Evolutionary conservation across 2,888 invertebrate genomes (phyloP).

Genomic region (Agonopterix arenella): DNA sequence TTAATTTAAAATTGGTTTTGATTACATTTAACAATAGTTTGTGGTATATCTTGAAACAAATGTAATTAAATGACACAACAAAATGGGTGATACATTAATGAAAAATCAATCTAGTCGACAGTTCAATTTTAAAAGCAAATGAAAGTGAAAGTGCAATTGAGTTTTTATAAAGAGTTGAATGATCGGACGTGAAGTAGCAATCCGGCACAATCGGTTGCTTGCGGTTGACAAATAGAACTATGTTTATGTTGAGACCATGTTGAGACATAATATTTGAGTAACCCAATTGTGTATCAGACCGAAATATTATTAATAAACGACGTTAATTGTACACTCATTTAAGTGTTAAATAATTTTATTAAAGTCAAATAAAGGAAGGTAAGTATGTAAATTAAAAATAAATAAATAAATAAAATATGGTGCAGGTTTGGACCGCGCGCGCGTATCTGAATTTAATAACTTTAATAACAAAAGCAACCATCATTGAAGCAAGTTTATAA

Average conservation of each 20-base stretch:
- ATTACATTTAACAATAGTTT: too few species aligned
- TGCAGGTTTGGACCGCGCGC: too few species aligned
- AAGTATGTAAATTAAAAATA: too few species aligned
- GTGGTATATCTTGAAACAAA: too few species aligned
- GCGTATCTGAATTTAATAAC: constrained; percentile 7
- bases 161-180: constrained; percentile 41
- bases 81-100: too few species aligned
- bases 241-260: constrained; percentile 32
- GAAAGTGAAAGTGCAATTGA: constrained; percentile 56
- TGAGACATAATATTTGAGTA: constrained; percentile 23
- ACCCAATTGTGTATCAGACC: constrained; percentile 36
- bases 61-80: too few species aligned
- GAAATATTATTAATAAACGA: constrained; percentile 18
- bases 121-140: background rate
- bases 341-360: too few species aligned
- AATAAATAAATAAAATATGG: too few species aligned
- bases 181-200: constrained; percentile 32
- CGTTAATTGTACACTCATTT: constrained; percentile 6
- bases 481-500: background rate
- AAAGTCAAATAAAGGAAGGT: too few species aligned
- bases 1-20: background rate
- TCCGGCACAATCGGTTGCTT: constrained; percentile 23
- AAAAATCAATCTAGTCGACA: too few species aligned
- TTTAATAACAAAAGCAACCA: background rate
- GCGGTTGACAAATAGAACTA: constrained; percentile 22